These are phyloP conservation scores for Anarhynchus alexandrinus DNA, from an alignment of 2,113 vertebrate genomes.

Conservation along the genomic window DNA sequence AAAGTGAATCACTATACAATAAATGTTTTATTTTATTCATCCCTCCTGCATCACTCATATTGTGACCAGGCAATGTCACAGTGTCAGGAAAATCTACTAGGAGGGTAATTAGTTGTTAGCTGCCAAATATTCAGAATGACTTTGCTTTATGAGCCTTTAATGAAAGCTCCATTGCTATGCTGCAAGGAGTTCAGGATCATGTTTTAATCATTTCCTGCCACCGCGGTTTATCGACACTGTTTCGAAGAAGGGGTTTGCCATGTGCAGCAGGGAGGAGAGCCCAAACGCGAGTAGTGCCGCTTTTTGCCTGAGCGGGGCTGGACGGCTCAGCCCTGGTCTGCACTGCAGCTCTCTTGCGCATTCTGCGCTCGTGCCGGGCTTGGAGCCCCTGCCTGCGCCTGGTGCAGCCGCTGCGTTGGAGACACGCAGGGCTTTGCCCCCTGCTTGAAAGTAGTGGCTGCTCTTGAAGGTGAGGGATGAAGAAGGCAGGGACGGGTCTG, in stretches of 20 bases:
- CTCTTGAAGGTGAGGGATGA: neutral
- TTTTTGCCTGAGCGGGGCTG: neutral
- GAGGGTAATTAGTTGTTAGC: neutral
- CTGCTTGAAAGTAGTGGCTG: neutral
- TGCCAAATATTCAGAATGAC: neutral
- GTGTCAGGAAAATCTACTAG: neutral
- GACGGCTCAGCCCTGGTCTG: neutral
- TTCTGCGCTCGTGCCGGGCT: neutral
- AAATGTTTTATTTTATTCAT: neutral
- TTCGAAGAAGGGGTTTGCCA: neutral
- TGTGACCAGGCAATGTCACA: neutral
- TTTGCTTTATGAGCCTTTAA: conserved; percentile 10
- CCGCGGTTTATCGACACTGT: neutral
- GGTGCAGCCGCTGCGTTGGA: too few relatives aligned
- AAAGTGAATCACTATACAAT: neutral
- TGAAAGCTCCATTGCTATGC: neutral
- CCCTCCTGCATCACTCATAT: neutral
- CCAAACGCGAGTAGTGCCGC: too few relatives aligned
- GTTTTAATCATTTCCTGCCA: neutral
- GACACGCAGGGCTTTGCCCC: neutral
- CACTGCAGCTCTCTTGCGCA: neutral
- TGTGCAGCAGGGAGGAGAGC: neutral
- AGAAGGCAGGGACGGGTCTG: neutral
- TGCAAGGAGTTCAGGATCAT: neutral
- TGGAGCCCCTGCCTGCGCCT: neutral